Evolutionary conservation across 2,113 vertebrate genomes (phyloP).

Genomic region (Montifringilla adamsi): DNA sequence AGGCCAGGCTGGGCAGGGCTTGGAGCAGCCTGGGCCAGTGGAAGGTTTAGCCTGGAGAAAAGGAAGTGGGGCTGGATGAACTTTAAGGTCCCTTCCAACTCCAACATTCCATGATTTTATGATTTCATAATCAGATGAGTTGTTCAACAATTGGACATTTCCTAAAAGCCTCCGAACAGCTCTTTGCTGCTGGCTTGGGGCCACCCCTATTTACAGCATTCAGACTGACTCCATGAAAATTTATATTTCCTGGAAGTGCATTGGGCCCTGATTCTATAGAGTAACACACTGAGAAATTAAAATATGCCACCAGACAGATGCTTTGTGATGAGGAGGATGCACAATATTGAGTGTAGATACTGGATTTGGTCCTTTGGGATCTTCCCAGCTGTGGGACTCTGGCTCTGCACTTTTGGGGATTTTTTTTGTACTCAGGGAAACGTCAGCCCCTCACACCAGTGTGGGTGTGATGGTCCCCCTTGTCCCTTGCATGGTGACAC

Average conservation of each 20-base stretch:
- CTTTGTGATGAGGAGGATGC: neutral
- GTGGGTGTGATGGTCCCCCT: neutral
- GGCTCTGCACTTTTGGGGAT: neutral
- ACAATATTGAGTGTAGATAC: fast-evolving
- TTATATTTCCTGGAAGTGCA: fast-evolving
- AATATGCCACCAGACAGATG: fast-evolving
- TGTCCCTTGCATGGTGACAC: neutral
- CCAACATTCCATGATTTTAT: neutral
- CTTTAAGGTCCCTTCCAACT: neutral
- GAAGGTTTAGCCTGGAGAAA: too few relatives aligned
- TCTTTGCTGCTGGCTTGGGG: neutral
- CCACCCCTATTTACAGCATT: neutral
- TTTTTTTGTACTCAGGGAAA: neutral
- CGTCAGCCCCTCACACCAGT: neutral
- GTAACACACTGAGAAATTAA: neutral
- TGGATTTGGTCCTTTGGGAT: neutral
- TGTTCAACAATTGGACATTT: neutral
- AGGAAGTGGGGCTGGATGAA: fast-evolving
- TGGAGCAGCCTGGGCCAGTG: neutral
- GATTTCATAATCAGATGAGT: neutral
- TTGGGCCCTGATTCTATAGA: neutral
- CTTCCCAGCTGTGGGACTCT: neutral
- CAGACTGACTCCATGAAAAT: neutral
- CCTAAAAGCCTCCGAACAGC: neutral
- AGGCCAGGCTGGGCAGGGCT: fast-evolving